Base-by-base conservation (phyloP, 2,113 vertebrate species). In the Ochotona curzoniae region DNA sequence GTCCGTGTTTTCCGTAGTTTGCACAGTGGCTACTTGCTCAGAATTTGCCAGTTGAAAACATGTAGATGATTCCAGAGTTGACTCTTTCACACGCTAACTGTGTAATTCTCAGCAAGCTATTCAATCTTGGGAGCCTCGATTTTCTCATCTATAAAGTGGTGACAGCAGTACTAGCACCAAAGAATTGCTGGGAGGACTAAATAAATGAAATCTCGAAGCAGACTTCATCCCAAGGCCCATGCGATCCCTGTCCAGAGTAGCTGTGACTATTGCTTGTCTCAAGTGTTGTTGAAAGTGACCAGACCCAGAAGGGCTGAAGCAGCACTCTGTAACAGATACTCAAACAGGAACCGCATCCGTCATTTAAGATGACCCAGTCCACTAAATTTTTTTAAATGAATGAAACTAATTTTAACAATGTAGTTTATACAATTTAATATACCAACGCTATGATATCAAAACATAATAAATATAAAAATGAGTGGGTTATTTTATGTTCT, bases 391-490 rank as follows among this genome's bases (percentile, higher is more conserved):
- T 57, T 57, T 32, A 88, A 83, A 70, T n/a, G 18, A 61, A 18
- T 35, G 13, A 90, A 92, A 88, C 88, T 83, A 44, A 85, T 79
- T 90, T 83, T 75, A 81, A 66, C 26, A 66, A 35, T 54, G 38
- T 25, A 51, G 57, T 71, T 76, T 74, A 54, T 64, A 82, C 82
- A 75, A 26, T 8, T 49, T 47, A 71, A 47, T 79, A 79, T 30
- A 91, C 57, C 18, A 87, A 66, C 75, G 47, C 69, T 64, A 30
- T 80, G 69, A 25, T 35, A 47, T 7, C 47, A 38, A 10, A 15
- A 47, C 11, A 30, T 18, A 51, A 64, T 83, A 32, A 75, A 54
- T 47, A 66, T 20, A 35, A 89, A 89, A 66, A 47, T 70, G 20
- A 57, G 82, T 28, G 78, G 47, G 23, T 26, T 64, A 54, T 26